Conservation (phyloP, 1,140 invertebrate species). For the Plutomurus gul region DNA sequence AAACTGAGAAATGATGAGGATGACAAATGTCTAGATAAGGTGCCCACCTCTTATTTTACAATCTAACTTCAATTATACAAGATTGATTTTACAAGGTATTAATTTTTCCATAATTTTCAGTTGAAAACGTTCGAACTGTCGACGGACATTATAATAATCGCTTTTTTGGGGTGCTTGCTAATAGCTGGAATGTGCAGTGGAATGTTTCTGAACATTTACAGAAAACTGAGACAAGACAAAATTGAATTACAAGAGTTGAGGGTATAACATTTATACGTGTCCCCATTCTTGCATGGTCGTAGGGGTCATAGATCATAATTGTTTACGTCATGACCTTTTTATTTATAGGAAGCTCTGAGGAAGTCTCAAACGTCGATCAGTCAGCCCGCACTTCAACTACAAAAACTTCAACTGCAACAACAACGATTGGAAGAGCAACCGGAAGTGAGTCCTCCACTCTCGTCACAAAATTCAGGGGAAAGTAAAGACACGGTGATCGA, state of each 20-base stretch:
- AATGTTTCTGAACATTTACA: slow-evolving; percentile 81
- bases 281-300: background rate
- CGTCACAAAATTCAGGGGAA: slow-evolving; percentile 36
- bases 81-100: background rate
- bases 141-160: slow-evolving; percentile 82
- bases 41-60: background rate
- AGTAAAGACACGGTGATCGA: slow-evolving; percentile 41
- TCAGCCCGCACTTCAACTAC: slow-evolving; percentile 45
- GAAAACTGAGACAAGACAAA: slow-evolving; percentile 81
- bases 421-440: slow-evolving; percentile 25
- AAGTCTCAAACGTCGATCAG: slow-evolving; percentile 64
- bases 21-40: slow-evolving; percentile 50
- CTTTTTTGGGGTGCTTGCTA: slow-evolving; percentile 85
- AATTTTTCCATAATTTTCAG: background rate
- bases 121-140: slow-evolving; percentile 33
- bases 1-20: slow-evolving; percentile 82
- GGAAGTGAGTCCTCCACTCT: background rate
- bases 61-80: background rate
- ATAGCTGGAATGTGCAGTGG: slow-evolving; percentile 84
- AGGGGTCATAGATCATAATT: background rate
- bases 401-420: background rate
- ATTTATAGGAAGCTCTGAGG: slow-evolving; percentile 73
- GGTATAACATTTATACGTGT: background rate
- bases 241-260: slow-evolving; percentile 72
- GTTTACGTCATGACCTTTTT: background rate